Base-by-base conservation (phyloP, 2,888 invertebrate genomes). In the Papilio protenor region DNA sequence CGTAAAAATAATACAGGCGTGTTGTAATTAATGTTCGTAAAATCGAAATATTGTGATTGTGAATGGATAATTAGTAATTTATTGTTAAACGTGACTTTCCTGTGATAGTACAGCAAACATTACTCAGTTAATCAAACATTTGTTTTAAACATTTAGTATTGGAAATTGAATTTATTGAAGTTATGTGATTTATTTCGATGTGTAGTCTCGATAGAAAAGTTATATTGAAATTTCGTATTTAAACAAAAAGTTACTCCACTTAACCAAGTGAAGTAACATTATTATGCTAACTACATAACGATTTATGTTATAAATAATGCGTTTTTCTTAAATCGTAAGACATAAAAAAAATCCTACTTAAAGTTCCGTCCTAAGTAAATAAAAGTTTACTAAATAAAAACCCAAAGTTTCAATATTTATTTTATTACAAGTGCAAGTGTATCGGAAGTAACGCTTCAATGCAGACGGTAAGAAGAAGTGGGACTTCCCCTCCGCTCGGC, bases 381-480 rank as follows among this genome's bases (percentile, higher is more conserved):
- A 66, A 66, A 66, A 40, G 10, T 66, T 10, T 18, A 33, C 40
- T 64, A 21, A 45, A 40, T 40, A 33, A 33, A 64, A 64, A 27
- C 27, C 27, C 0, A 66, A 66, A 69, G 66, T 69, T 69, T 69
- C 16, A 21, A 69, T 40, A 40, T 40, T 69, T 69, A 69, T 69
- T 69, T 69, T 45, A 45, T 66, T 33, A 64, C 16, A 49, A 74
- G 27, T 21, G 23, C 61, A 76, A 76, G 49, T 71, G 64, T 73
- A 77, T 77, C 64, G 77, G 64, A 72, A 73, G 64, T 23, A 55
- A 77, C 77, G 45, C 64, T 21, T 77, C 78, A 70, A 47, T 73
- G 75, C 77, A 40, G 76, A 64, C 74, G 75, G 80, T 81, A 80
- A 79, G 75, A 81, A 80, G 76, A 69, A 80, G 77, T 80, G 76